These are phyloP conservation scores for Brachypteracias leptosomus DNA, from an alignment of 2,113 vertebrate genomes.

Conservation along the genomic window DNA sequence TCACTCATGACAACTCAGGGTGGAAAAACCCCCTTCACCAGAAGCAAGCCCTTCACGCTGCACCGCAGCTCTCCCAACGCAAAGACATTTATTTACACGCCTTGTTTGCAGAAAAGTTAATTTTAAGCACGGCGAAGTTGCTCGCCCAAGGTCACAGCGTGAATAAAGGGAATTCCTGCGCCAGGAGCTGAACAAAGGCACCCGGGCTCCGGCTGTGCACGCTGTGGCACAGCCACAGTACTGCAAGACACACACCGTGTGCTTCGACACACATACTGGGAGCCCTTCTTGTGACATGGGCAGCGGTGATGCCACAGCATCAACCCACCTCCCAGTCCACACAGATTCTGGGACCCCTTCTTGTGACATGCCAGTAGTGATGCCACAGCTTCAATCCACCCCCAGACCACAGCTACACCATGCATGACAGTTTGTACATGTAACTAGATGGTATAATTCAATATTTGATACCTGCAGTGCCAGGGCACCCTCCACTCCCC, in stretches of 20 bases:
- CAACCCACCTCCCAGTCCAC: not conserved
- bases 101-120: conserved; percentile 12
- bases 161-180: not conserved
- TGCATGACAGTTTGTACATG: rapidly evolving
- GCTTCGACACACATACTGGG: rapidly evolving
- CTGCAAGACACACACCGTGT: not conserved
- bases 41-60: rapidly evolving
- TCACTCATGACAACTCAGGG: rapidly evolving
- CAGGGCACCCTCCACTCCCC: not conserved
- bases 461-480: not conserved
- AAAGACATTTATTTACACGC: rapidly evolving
- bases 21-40: not conserved
- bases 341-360: not conserved
- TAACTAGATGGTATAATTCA: not conserved
- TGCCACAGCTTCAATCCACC: not conserved
- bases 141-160: not conserved
- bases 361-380: not conserved
- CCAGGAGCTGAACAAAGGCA: not conserved
- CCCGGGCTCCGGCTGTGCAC: not conserved
- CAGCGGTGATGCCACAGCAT: not conserved
- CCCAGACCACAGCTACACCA: rapidly evolving
- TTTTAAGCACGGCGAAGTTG: not conserved
- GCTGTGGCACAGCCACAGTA: not conserved
- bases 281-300: not conserved
- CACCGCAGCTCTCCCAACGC: rapidly evolving